Conservation (phyloP, 2,888 invertebrate genomes). For the Cheilosia pagana region DNA sequence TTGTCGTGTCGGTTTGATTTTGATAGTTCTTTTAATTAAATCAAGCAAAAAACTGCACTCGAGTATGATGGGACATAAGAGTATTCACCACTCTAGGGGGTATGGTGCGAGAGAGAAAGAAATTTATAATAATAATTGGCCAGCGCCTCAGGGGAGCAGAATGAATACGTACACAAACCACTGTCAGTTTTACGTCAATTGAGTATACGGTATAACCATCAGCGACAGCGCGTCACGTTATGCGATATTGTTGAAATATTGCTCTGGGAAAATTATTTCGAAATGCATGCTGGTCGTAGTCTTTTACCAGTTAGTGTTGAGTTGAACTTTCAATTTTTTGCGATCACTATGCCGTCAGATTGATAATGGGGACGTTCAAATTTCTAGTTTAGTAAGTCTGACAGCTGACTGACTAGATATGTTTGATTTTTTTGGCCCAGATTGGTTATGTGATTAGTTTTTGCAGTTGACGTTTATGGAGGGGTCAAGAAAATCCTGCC, state of each 20-base stretch:
- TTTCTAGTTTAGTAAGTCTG: too few species aligned
- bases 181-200: conserved; percentile 10
- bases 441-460: too few species aligned
- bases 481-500: too few species aligned
- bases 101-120: not conserved
- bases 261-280: conserved; percentile 11
- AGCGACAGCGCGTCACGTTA: conserved; percentile 1
- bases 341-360: too few species aligned
- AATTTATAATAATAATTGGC: conserved; percentile 29
- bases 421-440: too few species aligned
- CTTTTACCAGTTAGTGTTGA: not conserved
- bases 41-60: conserved; percentile 18
- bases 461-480: too few species aligned
- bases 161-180: conserved; percentile 7
- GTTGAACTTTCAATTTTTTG: not conserved
- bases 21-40: conserved; percentile 42
- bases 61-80: not conserved
- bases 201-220: not conserved
- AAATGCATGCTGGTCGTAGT: not conserved
- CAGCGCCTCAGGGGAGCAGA: conserved; percentile 6
- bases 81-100: not conserved
- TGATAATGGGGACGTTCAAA: too few species aligned
- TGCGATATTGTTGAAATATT: not conserved
- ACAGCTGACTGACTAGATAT: too few species aligned
- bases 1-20: conserved; percentile 7